Conservation (phyloP, 2,888 invertebrate species). For the Synanthedon myopaeformis region DNA sequence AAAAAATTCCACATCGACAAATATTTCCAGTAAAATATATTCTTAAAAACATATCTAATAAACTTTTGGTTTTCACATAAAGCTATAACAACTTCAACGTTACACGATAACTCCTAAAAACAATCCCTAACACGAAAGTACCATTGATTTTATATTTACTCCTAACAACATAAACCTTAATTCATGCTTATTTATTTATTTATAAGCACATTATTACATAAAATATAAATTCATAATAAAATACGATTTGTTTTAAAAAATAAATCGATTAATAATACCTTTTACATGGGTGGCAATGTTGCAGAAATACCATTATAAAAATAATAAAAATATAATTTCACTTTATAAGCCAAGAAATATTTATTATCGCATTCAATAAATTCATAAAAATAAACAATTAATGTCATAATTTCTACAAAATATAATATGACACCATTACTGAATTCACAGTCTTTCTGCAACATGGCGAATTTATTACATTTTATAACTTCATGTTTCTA, state of each 20-base stretch:
- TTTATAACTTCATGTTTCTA: neutral
- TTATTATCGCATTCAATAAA: no score
- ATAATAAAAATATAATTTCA: no score
- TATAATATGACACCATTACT: no score
- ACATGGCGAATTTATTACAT: no score
- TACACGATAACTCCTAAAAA: conserved; percentile 43
- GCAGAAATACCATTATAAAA: no score
- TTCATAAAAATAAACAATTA: no score
- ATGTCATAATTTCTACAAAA: no score
- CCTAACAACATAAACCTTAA: conserved; percentile 19
- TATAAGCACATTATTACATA: conserved; percentile 12
- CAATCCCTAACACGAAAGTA: conserved; percentile 35
- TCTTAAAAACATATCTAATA: conserved; percentile 58
- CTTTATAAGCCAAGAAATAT: no score
- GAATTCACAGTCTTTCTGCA: no score
- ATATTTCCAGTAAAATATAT: conserved; percentile 4
- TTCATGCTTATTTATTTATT: conserved; percentile 13
- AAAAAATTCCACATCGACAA: no score
- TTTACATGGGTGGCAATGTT: neutral
- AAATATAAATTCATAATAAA: conserved; percentile 21
- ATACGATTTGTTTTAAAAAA: conserved; percentile 36
- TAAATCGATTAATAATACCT: neutral
- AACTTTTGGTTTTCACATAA: conserved; percentile 67
- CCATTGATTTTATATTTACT: conserved; percentile 22
- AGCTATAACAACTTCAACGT: conserved; percentile 68